phyloP scores from a whole-genome alignment of 2,113 vertebrate genomes.

The Megaceryle torquata region DNA sequence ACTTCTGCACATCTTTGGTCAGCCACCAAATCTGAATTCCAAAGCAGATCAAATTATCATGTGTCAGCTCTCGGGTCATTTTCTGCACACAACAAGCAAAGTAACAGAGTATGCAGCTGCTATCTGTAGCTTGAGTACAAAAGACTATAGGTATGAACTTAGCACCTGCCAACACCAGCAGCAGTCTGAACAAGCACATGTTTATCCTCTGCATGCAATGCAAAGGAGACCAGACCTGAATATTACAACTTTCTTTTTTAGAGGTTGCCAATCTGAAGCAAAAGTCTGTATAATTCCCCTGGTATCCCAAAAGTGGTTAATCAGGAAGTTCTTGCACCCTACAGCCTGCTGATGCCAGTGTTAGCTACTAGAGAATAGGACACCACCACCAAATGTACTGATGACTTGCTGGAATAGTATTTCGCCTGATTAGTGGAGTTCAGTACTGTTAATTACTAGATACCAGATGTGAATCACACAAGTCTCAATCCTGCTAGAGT shows the following conservation, averaged over 20 bases:
- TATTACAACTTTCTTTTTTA: not conserved
- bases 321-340: not conserved
- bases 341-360: not conserved
- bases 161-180: not conserved
- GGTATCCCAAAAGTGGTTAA: not conserved
- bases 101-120: not conserved
- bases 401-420: not conserved
- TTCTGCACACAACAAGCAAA: not conserved
- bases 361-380: not conserved
- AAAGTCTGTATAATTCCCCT: not conserved
- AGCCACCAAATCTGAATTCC: not conserved
- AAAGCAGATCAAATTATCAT: not conserved
- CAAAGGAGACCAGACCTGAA: not conserved
- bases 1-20: not conserved
- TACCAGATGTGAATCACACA: not conserved
- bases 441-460: not conserved
- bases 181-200: not conserved
- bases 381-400: not conserved
- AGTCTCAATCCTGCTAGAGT: not conserved
- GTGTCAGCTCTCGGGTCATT: not conserved
- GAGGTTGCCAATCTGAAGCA: not conserved
- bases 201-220: not conserved
- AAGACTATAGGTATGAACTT: not conserved
- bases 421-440: not conserved
- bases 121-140: not conserved